phyloP scores from a whole-genome alignment of 2,888 invertebrate genomes.

The Melolontha melolontha region DNA sequence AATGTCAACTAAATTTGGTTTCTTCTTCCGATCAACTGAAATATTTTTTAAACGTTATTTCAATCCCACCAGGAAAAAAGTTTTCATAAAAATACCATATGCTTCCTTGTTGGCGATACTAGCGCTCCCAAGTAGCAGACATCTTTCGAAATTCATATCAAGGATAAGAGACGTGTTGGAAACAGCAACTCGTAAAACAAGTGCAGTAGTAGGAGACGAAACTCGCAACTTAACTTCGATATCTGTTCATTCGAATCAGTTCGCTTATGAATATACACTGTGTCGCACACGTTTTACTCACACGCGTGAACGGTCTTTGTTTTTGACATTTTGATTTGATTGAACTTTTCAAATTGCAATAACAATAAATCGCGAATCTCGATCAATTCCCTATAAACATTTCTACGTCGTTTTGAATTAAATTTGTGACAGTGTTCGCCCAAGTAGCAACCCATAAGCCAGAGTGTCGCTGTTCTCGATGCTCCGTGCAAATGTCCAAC shows the following conservation, averaged over 20 bases:
- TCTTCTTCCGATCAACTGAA: no score
- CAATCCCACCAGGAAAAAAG: no score
- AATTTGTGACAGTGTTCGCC: conserved; percentile 39
- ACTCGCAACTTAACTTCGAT: conserved; percentile 7
- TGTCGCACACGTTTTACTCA: conserved; percentile 8
- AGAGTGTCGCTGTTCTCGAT: conserved; percentile 53
- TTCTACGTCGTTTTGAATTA: conserved; percentile 20
- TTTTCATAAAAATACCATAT: not conserved
- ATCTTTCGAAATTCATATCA: conserved; percentile 11
- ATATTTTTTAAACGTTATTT: no score
- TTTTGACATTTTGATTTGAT: not conserved
- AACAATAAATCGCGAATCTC: not conserved
- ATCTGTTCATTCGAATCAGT: conserved; percentile 25
- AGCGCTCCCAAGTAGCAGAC: conserved; percentile 22
- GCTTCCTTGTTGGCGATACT: conserved; percentile 20
- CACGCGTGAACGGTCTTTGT: not conserved
- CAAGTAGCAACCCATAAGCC: conserved; percentile 27
- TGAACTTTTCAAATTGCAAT: not conserved
- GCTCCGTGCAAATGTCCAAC: conserved; percentile 62
- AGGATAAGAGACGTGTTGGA: conserved; percentile 34
- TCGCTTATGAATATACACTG: not conserved
- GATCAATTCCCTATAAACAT: not conserved
- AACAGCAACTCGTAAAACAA: conserved; percentile 14
- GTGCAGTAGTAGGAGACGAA: conserved; percentile 29
- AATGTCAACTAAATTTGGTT: no score